Base-by-base conservation (phyloP, 2,888 invertebrate species). In the Neria commutata region DNA sequence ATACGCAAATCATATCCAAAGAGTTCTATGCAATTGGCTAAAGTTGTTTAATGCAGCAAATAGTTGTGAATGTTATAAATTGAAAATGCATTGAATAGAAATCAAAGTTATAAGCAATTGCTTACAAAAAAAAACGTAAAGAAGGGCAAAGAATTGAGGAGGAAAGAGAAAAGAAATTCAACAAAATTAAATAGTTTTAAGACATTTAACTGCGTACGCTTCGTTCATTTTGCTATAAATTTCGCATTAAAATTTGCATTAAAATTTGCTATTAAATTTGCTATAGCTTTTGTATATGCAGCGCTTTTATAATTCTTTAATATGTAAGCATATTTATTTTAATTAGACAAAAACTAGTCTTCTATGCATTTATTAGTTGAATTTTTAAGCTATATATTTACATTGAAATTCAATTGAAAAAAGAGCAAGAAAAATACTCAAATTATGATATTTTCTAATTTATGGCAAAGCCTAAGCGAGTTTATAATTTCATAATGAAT, bases 1-100 rank as follows among this genome's bases (percentile, higher is more conserved):
- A 63, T 65, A 60, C 65, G 54, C 68, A 70, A 72, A 71, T 67
- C 72, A 72, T 72, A 72, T 72, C 72, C 57, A 58, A 46, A 46
- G 51, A 42, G 5, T 42, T 42, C 21, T 42, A 19, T 19, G 3
- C 21, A 42, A 42, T 19, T 42, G 42, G 42, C 42, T 21, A 42
- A n/a, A n/a, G n/a, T n/a, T n/a, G n/a, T 42, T 19, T 19, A 57
- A 59, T 60, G 19, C 54, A 51, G 24, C 1, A 19, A 46, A 54
- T 23, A 24, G 34, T 37, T 48, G 60, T 58, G 57, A 48, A 56
- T 46, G 48, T 40, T 67, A 47, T 56, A 54, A 29, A 29, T 17
- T 1, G 47, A 67, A 71, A 68, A 66, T 68, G 67, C 67, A 66
- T 70, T 64, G 25, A 56, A 19, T 19, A 33, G 34, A 33, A 33